These are phyloP conservation scores for Papilio aristodemus DNA, from an alignment of 1,140 invertebrate species.

Conservation along the genomic window DNA sequence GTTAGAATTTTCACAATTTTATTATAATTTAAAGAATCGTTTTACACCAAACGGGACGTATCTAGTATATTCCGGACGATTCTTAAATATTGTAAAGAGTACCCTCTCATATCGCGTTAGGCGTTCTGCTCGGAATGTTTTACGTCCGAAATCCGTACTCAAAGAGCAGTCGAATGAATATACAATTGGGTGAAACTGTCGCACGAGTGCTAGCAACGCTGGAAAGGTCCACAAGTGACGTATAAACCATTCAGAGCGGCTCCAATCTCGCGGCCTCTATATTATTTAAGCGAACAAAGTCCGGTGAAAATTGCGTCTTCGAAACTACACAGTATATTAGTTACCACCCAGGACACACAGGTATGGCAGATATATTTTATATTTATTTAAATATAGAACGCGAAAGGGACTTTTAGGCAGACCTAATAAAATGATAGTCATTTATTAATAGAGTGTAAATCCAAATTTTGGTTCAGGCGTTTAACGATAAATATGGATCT, in stretches of 20 bases:
- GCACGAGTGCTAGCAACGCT: constrained; percentile 60
- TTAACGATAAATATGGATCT: too few relatives aligned
- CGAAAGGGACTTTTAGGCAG: too few relatives aligned
- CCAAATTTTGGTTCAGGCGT: too few relatives aligned
- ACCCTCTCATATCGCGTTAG: constrained; percentile 23
- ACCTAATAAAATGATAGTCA: too few relatives aligned
- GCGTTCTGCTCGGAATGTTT: constrained; percentile 24
- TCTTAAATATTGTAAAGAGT: constrained; percentile 24
- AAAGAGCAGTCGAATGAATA: constrained; percentile 67
- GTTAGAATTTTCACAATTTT: not conserved
- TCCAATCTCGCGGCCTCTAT: constrained; percentile 75
- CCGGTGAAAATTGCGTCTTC: constrained; percentile 61
- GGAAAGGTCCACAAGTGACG: constrained; percentile 73
- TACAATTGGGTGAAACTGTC: constrained; percentile 63
- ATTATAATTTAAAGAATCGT: not conserved
- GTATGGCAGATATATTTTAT: not conserved
- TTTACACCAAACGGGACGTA: not conserved
- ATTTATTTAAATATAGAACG: not conserved
- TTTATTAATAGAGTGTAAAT: too few relatives aligned
- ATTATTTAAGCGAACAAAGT: constrained; percentile 74
- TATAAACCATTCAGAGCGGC: constrained; percentile 75
- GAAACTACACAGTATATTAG: constrained; percentile 42
- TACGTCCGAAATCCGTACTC: constrained; percentile 42
- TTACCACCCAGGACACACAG: not conserved
- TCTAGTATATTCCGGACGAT: not conserved